Evolutionary conservation across 2,113 vertebrate species (phyloP).

Genomic region (Oncorhynchus mykiss): DNA sequence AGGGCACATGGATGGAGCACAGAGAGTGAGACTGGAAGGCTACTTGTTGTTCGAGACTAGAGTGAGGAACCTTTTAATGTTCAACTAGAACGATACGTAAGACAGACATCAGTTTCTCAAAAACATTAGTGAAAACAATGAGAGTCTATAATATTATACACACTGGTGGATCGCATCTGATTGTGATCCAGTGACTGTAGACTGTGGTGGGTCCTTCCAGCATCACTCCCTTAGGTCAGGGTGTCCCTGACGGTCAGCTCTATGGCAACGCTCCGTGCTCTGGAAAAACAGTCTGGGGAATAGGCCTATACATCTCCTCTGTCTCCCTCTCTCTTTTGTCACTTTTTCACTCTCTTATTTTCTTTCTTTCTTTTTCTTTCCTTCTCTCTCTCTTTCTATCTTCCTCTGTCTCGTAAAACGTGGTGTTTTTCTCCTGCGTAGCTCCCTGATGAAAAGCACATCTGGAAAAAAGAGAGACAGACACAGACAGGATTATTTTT

Average conservation of each 20-base stretch:
- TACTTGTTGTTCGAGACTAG: background rate
- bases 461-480: conserved; percentile 37
- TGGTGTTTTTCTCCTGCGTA: background rate
- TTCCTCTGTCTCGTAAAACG: background rate
- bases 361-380: background rate
- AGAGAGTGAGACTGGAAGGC: background rate
- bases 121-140: too few relatives aligned
- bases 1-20: too few relatives aligned
- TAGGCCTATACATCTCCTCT: background rate
- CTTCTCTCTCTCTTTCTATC: background rate
- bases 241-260: background rate
- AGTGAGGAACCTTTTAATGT: background rate
- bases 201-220: too few relatives aligned
- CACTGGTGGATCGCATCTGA: background rate
- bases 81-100: conserved; percentile 18
- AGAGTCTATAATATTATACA: too few relatives aligned
- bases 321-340: background rate
- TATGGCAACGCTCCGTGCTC: background rate
- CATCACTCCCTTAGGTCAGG: background rate
- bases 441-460: conserved; percentile 49
- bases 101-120: too few relatives aligned
- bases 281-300: background rate
- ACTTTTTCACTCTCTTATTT: background rate
- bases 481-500: conserved; percentile 57
- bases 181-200: background rate